A percentile compares a stretch with the other conserved stretches of the same genome.
Conservation (phyloP, 2,888 invertebrate species). For the Teleogryllus oceanicus region DNA sequence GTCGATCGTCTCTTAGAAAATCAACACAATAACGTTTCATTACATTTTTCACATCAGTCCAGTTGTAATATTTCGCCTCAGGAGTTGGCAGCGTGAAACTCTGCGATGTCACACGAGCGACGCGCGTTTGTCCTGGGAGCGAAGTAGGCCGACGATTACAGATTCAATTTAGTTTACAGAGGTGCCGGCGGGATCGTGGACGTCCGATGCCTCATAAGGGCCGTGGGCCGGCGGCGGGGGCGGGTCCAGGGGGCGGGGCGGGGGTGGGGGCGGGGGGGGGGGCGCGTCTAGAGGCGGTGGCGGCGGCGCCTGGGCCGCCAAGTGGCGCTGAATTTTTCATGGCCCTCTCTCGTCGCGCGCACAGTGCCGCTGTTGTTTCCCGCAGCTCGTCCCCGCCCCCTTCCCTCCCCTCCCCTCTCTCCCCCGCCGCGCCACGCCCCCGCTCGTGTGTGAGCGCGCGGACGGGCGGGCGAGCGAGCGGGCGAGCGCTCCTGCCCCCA, state of each 20-base stretch:
- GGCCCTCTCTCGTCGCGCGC: background rate
- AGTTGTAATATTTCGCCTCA: too few species aligned
- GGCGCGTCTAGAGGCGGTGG: background rate
- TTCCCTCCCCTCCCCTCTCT: background rate
- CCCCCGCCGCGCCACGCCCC: too few species aligned
- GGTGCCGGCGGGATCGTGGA: background rate
- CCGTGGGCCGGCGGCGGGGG: background rate
- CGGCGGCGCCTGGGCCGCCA: background rate
- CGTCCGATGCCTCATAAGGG: background rate
- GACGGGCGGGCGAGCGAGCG: too few species aligned
- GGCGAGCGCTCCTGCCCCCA: too few species aligned
- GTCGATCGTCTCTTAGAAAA: too few species aligned
- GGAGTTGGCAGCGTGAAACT: too few species aligned
- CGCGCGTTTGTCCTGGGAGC: too few species aligned
- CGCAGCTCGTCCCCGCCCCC: background rate
- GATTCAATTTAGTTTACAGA: background rate
- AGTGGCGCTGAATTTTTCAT: slow-evolving; percentile 10
- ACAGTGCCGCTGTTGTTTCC: background rate
- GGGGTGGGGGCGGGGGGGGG: background rate
- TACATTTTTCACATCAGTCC: too few species aligned
- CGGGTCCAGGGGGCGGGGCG: background rate
- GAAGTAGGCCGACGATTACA: too few species aligned
- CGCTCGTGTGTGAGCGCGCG: too few species aligned
- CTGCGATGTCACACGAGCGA: too few species aligned
- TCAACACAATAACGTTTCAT: too few species aligned